Conservation (phyloP, 2,888 invertebrate genomes). For the Acleris holmiana region DNA sequence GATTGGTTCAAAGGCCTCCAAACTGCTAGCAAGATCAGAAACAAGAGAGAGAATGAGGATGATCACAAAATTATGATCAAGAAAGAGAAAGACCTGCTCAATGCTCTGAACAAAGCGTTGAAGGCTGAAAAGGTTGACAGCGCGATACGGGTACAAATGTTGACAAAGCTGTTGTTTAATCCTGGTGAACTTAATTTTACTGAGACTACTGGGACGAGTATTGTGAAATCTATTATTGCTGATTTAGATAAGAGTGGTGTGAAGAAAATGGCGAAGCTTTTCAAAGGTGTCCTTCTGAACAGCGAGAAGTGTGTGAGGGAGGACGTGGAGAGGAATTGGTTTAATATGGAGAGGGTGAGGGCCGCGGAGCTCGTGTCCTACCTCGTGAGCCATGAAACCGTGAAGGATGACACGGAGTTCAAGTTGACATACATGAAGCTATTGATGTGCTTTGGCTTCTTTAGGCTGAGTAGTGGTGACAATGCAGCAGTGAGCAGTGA, state of each 20-base stretch:
- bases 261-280: constrained; percentile 85
- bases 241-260: constrained; percentile 85
- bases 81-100: constrained; percentile 83
- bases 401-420: constrained; percentile 85
- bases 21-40: constrained; percentile 83
- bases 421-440: constrained; percentile 86
- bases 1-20: constrained; percentile 85
- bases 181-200: constrained; percentile 90
- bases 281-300: constrained; percentile 85
- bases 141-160: constrained; percentile 81
- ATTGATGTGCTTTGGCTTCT: constrained; percentile 86
- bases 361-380: constrained; percentile 83
- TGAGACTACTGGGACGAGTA: constrained; percentile 87
- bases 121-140: constrained; percentile 76
- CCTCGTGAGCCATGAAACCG: constrained; percentile 80
- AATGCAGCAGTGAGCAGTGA: constrained; percentile 82
- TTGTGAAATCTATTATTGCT: constrained; percentile 86
- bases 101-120: constrained; percentile 76
- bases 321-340: constrained; percentile 84
- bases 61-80: constrained; percentile 80
- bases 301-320: constrained; percentile 79
- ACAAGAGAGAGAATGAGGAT: constrained; percentile 73
- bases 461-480: constrained; percentile 82
- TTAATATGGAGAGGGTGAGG: constrained; percentile 87
- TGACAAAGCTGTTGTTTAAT: constrained; percentile 87